phyloP scores from a whole-genome alignment of 2,113 vertebrate species.

The Actenoides hombroni region DNA sequence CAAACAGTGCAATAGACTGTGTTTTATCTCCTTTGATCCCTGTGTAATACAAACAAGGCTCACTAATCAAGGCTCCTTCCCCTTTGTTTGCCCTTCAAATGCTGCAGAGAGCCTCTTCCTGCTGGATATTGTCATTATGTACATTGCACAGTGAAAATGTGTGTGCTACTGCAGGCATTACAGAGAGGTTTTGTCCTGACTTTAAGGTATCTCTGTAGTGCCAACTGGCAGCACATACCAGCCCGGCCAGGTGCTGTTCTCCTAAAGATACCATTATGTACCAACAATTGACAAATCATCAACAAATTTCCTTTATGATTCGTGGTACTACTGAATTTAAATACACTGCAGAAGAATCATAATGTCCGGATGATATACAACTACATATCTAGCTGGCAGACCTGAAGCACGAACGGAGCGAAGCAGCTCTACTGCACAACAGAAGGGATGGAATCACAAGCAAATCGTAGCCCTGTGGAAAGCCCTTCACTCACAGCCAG shows the following conservation, averaged over 20 bases:
- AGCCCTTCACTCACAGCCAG: not conserved
- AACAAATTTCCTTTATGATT: not conserved
- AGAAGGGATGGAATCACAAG: not conserved
- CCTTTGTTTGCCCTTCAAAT: constrained; percentile 54
- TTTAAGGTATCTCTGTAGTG: not conserved
- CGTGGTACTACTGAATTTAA: not conserved
- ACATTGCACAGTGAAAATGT: not conserved
- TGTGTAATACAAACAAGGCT: constrained; percentile 26
- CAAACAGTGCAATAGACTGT: constrained; percentile 20
- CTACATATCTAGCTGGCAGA: not conserved
- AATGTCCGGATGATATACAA: not conserved
- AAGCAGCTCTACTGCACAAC: not conserved
- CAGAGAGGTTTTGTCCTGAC: not conserved
- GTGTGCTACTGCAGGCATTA: not conserved
- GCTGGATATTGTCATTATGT: not conserved
- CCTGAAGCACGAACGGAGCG: not conserved
- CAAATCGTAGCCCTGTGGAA: not conserved
- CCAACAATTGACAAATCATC: not conserved
- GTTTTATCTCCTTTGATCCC: constrained; percentile 55
- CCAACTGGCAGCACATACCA: not conserved
- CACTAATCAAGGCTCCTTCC: constrained; percentile 44
- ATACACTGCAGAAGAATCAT: not conserved
- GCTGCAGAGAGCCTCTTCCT: constrained; percentile 22
- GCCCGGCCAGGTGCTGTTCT: constrained; percentile 23
- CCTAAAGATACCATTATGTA: not conserved